These are phyloP conservation scores for Trypoxylus dichotomus DNA, from an alignment of 1,140 invertebrate genomes.

Conservation along the genomic window DNA sequence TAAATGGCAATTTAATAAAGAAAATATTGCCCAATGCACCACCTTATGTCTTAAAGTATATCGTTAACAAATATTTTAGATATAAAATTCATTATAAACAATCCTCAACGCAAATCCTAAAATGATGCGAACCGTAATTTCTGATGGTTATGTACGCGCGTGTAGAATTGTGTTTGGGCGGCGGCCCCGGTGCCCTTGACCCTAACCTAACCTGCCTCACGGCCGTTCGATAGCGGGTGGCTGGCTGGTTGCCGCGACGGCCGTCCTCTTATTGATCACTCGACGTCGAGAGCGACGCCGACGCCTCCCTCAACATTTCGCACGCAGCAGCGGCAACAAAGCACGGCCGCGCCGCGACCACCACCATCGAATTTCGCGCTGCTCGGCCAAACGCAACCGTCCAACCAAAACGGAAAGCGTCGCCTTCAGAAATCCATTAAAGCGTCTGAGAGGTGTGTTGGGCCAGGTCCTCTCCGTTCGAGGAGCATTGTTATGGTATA, in stretches of 20 bases:
- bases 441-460: constrained; percentile 1
- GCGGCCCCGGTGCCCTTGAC: constrained; percentile 13
- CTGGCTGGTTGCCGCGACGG: neutral
- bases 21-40: too few species aligned
- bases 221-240: constrained; percentile 10
- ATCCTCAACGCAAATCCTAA: too few species aligned
- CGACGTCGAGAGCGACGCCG: neutral
- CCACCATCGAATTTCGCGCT: neutral
- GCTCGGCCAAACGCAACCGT: neutral
- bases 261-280: neutral
- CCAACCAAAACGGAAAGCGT: neutral
- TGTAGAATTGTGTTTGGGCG: constrained; percentile 15
- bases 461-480: neutral
- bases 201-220: constrained; percentile 22
- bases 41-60: too few species aligned
- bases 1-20: too few species aligned
- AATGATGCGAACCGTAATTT: neutral
- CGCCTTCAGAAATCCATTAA: constrained; percentile 4
- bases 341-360: neutral
- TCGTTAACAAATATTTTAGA: too few species aligned
- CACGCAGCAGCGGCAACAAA: neutral
- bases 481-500: neutral
- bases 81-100: too few species aligned
- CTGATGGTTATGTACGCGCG: neutral
- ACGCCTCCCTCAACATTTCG: neutral